These are phyloP conservation scores for Pangasius sanitwongsei DNA, from an alignment of 2,797 vertebrate genomes.

Conservation along the genomic window DNA sequence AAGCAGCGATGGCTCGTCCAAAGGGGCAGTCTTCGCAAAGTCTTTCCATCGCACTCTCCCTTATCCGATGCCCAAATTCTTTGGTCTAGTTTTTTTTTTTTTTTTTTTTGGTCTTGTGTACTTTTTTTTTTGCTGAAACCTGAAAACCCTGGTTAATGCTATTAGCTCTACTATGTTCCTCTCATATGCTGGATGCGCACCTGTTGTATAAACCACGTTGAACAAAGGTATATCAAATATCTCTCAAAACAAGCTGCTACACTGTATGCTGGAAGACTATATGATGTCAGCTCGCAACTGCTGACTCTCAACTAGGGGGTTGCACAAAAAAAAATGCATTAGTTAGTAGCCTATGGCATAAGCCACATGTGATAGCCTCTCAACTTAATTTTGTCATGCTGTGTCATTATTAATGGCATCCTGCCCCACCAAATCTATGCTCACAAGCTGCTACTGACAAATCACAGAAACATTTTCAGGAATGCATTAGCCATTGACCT, in stretches of 20 bases:
- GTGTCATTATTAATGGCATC: neutral
- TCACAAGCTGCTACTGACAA: neutral
- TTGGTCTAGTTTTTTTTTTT: neutral
- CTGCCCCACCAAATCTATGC: too few relatives aligned
- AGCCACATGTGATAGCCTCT: neutral
- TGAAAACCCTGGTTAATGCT: neutral
- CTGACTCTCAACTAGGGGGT: neutral
- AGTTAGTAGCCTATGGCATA: neutral
- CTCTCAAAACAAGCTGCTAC: neutral
- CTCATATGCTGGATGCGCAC: neutral
- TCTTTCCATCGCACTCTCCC: neutral
- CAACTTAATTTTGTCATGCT: neutral
- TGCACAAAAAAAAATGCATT: neutral
- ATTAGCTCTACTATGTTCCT: neutral
- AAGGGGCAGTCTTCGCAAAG: neutral
- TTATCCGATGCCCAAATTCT: neutral
- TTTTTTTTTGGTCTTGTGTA: neutral
- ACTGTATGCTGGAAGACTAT: neutral
- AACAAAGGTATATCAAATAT: neutral
- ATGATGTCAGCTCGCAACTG: neutral
- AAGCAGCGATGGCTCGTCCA: neutral
- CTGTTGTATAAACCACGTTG: neutral
- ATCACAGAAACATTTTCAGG: neutral
- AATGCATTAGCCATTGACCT: neutral
- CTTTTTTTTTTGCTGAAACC: neutral